Conservation (phyloP, 2,113 vertebrate genomes). For the Brachypodius melanocephalos region DNA sequence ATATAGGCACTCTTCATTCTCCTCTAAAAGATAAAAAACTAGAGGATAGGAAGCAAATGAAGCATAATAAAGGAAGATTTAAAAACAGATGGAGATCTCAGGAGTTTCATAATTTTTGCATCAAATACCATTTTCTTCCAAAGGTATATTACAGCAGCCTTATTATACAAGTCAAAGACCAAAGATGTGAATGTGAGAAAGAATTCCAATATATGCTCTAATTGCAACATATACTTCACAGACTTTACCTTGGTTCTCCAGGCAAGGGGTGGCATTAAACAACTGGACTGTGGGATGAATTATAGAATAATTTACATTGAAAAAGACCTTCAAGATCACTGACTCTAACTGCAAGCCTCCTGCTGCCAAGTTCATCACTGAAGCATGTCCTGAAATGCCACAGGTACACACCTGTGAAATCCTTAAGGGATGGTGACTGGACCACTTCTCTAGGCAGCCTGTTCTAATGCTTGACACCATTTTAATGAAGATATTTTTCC, state of each 20-base stretch:
- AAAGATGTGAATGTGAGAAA: neutral
- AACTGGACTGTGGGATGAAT: neutral
- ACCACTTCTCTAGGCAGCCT: neutral
- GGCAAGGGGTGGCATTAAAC: neutral
- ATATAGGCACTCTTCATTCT: neutral
- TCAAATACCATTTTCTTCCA: neutral
- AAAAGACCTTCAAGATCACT: neutral
- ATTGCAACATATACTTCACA: neutral
- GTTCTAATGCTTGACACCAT: neutral
- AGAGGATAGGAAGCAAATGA: neutral
- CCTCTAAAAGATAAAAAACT: neutral
- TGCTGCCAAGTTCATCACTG: neutral
- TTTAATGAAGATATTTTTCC: neutral
- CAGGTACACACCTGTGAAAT: neutral
- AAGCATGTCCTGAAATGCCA: rapidly evolving
- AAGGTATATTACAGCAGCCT: neutral
- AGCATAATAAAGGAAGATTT: neutral
- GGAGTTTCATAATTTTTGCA: neutral
- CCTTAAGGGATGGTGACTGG: neutral
- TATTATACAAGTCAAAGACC: neutral
- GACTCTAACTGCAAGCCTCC: neutral
- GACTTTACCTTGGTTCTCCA: neutral
- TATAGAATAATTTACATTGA: neutral
- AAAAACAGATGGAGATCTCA: neutral
- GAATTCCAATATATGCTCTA: neutral